phyloP scores from a whole-genome alignment of 2,797 vertebrate species.

The Cyclura pinguis region DNA sequence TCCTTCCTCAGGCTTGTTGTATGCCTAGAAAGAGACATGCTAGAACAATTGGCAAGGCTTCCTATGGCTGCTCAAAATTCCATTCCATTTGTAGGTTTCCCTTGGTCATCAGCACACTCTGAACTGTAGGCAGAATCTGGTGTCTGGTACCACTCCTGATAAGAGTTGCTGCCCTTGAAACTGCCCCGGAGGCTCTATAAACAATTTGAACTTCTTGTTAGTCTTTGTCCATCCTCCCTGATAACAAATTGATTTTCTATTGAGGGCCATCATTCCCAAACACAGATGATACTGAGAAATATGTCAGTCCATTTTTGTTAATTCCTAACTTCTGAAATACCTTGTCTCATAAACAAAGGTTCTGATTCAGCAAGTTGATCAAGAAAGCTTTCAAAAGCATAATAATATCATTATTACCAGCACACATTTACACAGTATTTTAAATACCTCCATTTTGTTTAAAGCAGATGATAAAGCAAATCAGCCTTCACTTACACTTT shows the following conservation, averaged over 20 bases:
- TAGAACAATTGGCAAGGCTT: background rate
- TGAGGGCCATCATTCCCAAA: conserved; percentile 6
- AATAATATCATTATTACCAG: background rate
- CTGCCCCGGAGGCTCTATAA: background rate
- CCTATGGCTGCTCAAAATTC: conserved; percentile 46
- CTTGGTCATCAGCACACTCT: conserved; percentile 55
- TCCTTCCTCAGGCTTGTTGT: background rate
- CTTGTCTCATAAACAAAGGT: background rate
- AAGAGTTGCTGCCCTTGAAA: conserved; percentile 56
- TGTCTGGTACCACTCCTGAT: conserved; percentile 35
- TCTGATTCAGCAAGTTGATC: background rate
- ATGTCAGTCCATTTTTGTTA: background rate
- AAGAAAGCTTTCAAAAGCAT: background rate
- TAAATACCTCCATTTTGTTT: background rate
- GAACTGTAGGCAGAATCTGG: conserved; percentile 40
- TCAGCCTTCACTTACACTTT: background rate
- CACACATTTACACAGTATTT: background rate
- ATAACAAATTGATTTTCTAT: conserved; percentile 48
- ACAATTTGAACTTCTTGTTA: conserved; percentile 30
- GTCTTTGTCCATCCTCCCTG: conserved; percentile 31
- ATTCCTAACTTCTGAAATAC: background rate
- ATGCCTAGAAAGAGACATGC: conserved; percentile 41
- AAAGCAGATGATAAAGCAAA: conserved; percentile 3
- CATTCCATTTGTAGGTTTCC: conserved; percentile 23
- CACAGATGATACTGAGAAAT: conserved; percentile 22